Conservation (phyloP, 37 sponge, comb jelly and placozoan genomes). For the Agelas oroides region DNA sequence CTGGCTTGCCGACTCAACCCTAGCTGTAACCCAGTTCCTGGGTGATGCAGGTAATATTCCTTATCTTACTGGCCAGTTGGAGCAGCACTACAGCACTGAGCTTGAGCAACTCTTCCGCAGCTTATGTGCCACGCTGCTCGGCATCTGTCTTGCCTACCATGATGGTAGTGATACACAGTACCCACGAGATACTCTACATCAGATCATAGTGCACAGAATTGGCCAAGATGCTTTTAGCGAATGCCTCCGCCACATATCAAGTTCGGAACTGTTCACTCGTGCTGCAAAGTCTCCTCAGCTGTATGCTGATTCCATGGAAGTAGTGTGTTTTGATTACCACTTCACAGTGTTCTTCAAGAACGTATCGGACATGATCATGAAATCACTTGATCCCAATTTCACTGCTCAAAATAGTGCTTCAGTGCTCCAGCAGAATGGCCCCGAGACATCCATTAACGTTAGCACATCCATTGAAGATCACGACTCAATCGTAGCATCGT, state of each 20-base stretch:
- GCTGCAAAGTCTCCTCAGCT: constrained; percentile 76
- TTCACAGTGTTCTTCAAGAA: constrained; percentile 71
- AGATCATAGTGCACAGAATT: constrained; percentile 80
- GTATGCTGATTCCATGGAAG: constrained; percentile 4
- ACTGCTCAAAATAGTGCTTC: neutral
- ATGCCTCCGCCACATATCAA: constrained; percentile 55
- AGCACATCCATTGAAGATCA: constrained; percentile 77
- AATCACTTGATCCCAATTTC: constrained; percentile 46
- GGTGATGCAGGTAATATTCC: constrained; percentile 73
- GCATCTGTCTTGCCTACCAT: constrained; percentile 73
- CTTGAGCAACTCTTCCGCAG: constrained; percentile 68
- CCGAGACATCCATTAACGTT: neutral
- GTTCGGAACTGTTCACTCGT: constrained; percentile 66
- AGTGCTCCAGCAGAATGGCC: neutral
- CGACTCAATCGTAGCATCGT: constrained; percentile 77
- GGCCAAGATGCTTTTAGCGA: constrained; percentile 72
- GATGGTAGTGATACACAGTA: constrained; percentile 67
- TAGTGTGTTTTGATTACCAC: constrained; percentile 70
- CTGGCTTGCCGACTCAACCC: constrained; percentile 80
- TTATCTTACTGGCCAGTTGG: constrained; percentile 73
- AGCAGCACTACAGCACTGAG: constrained; percentile 63
- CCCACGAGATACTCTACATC: constrained; percentile 74
- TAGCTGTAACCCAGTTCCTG: constrained; percentile 83
- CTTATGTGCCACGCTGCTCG: constrained; percentile 76
- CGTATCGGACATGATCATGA: constrained; percentile 40